Evolutionary conservation across 2,113 vertebrate genomes (phyloP).

Genomic region (Eulemur rufifrons): DNA sequence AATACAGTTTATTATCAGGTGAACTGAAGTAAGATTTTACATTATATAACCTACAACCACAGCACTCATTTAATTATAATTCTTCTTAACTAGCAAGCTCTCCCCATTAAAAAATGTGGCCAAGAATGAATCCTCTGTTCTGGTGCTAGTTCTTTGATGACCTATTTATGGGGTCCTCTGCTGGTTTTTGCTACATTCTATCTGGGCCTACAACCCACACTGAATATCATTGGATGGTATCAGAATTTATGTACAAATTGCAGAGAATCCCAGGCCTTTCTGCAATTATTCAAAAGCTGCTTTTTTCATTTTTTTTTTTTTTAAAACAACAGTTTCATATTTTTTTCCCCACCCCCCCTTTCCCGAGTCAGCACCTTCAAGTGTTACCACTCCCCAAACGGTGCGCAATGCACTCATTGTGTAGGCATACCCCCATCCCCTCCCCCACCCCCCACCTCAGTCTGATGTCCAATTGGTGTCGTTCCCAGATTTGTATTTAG

Average conservation of each 20-base stretch:
- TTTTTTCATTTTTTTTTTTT: neutral
- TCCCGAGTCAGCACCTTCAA: too few species aligned
- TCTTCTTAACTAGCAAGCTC: neutral
- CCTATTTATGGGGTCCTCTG: neutral
- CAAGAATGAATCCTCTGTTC: neutral
- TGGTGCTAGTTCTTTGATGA: neutral
- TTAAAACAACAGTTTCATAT: too few species aligned
- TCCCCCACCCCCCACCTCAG: too few species aligned
- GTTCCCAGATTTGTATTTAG: too few species aligned
- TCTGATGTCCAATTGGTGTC: too few species aligned
- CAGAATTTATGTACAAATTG: neutral
- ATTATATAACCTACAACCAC: neutral
- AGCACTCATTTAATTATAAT: neutral
- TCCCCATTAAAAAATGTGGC: neutral
- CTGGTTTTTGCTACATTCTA: neutral
- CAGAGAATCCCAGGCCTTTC: constrained; percentile 3
- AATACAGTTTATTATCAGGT: neutral
- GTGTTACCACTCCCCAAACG: too few species aligned
- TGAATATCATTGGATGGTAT: neutral
- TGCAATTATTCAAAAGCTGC: neutral
- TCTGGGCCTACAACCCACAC: neutral
- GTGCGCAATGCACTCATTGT: too few species aligned
- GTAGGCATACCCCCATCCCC: too few species aligned
- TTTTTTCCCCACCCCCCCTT: too few species aligned
- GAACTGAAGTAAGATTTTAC: neutral